A percentile compares a stretch with the other conserved stretches of the same genome.
Conservation (phyloP, 2,797 vertebrate species). For the Mormyrus hasselquistii region DNA sequence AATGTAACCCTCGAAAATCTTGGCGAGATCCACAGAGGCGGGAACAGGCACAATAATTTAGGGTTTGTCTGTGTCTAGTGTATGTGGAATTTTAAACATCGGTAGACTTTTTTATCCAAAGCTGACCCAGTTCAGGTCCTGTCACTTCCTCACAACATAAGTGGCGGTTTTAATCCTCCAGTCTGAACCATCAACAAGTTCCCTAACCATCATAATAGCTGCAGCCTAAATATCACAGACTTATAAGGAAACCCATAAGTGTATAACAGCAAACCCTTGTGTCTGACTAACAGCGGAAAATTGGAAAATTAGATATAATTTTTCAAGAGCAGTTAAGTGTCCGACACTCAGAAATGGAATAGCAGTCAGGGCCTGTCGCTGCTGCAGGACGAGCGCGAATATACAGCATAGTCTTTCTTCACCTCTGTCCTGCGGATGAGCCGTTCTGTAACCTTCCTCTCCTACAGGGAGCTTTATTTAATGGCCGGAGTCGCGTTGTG, state of each 20-base stretch:
- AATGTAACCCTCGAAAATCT: background rate
- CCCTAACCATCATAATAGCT: background rate
- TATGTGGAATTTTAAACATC: background rate
- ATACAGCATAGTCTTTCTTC: background rate
- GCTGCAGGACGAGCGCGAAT: background rate
- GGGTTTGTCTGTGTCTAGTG: background rate
- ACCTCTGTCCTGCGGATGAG: conserved; percentile 21
- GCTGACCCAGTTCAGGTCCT: background rate
- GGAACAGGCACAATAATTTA: background rate
- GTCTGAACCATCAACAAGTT: background rate
- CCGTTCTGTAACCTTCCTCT: conserved; percentile 51
- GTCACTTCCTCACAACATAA: background rate
- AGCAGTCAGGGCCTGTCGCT: background rate
- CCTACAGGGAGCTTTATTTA: conserved; percentile 65
- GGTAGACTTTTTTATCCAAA: background rate
- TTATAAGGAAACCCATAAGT: background rate
- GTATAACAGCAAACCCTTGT: background rate
- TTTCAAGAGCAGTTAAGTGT: background rate
- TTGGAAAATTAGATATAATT: background rate
- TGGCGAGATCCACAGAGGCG: background rate
- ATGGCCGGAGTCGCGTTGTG: conserved; percentile 64
- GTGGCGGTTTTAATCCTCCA: background rate
- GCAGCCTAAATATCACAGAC: background rate
- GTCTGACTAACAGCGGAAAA: background rate
- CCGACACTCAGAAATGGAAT: background rate